These are phyloP conservation scores for Leuciscus idus DNA, from an alignment of 2,113 vertebrate genomes.

Conservation along the genomic window DNA sequence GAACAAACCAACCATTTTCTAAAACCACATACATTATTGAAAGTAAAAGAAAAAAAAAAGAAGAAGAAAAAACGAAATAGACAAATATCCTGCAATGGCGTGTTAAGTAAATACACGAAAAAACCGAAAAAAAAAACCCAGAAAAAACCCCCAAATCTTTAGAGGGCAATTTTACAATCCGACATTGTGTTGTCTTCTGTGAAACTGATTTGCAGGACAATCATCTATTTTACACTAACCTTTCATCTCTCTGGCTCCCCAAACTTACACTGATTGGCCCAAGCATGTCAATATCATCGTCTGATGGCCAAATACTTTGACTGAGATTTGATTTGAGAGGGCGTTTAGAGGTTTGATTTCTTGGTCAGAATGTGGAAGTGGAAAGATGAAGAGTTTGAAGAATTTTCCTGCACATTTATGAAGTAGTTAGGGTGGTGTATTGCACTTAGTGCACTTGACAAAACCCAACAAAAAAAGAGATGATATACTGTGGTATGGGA, in stretches of 20 bases:
- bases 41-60: neutral
- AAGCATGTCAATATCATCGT: conserved; percentile 3
- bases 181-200: neutral
- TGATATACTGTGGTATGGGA: neutral
- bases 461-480: neutral
- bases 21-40: conserved; percentile 9
- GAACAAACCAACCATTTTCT: conserved; percentile 13
- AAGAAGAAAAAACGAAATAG: neutral
- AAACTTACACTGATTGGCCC: conserved; percentile 9
- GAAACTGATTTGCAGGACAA: neutral
- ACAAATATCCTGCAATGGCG: neutral
- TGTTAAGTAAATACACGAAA: neutral
- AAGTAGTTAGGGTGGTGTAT: neutral
- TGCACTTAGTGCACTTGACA: neutral
- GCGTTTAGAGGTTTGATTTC: conserved; percentile 6
- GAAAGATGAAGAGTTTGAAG: neutral
- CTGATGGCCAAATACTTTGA: neutral
- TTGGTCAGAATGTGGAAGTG: conserved; percentile 6
- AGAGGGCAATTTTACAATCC: conserved; percentile 4
- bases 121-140: too few species aligned
- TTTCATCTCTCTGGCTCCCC: neutral
- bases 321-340: conserved; percentile 21
- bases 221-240: neutral
- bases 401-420: conserved; percentile 8
- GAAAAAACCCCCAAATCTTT: conserved; percentile 11